Evolutionary conservation across 2,888 invertebrate species (phyloP).

Genomic region (Sarcophaga carnaria): DNA sequence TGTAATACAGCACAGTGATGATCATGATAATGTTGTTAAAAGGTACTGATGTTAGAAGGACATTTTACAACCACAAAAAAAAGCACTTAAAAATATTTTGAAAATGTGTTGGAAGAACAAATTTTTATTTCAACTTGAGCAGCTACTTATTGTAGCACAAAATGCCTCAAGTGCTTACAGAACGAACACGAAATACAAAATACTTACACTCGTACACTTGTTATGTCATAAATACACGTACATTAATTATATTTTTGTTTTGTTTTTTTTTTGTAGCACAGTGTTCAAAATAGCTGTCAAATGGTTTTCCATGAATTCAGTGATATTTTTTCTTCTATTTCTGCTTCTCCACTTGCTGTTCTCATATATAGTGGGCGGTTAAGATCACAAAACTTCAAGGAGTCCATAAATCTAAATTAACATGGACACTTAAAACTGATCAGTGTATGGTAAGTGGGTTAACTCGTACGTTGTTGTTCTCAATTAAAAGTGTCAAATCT

Average conservation of each 20-base stretch:
- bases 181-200: constrained; percentile 25
- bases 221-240: constrained; percentile 50
- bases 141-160: constrained; percentile 57
- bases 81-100: constrained; percentile 46
- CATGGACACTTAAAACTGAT: constrained; percentile 71
- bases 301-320: constrained; percentile 63
- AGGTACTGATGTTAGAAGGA: constrained; percentile 46
- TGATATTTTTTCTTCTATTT: constrained; percentile 32
- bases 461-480: constrained; percentile 6
- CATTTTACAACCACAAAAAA: constrained; percentile 57
- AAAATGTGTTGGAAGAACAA: constrained; percentile 66
- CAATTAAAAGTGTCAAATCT: constrained; percentile 70
- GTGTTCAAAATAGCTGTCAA: constrained; percentile 72
- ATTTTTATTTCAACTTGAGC: constrained; percentile 61
- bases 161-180: constrained; percentile 21
- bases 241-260: constrained; percentile 22
- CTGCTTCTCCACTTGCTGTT: background rate
- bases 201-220: constrained; percentile 38
- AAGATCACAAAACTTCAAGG: constrained; percentile 56
- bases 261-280: constrained; percentile 47
- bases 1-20: constrained; percentile 7
- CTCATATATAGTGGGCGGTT: constrained; percentile 43
- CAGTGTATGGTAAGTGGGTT: constrained; percentile 60
- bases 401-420: constrained; percentile 73
- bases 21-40: constrained; percentile 1